A percentile compares a stretch with the other conserved stretches of the same genome.
Conservation (phyloP, 92 coral and sea anemone genomes). For the Palythoa grandiflora region DNA sequence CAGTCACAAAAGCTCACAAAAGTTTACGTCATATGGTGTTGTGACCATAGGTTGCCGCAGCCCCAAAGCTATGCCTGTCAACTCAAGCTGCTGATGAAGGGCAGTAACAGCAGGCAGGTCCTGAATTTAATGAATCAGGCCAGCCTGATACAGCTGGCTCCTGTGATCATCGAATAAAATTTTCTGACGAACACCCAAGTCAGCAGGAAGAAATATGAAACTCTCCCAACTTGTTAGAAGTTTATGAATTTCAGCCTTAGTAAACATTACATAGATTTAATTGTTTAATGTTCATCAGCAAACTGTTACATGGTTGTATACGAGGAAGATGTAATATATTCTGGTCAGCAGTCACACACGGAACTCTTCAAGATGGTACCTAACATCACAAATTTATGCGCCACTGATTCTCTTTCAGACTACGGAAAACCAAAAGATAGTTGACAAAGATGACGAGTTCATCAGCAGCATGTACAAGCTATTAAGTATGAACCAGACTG, state of each 20-base stretch:
- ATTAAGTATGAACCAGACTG: constrained; percentile 2
- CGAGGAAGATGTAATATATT: neutral
- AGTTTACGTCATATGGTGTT: too few species aligned
- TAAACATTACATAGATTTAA: neutral
- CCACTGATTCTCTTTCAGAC: neutral
- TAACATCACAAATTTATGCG: neutral
- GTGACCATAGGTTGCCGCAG: neutral
- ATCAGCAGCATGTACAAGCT: neutral
- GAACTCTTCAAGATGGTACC: neutral
- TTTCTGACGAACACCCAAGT: constrained; percentile 18
- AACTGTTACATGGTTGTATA: neutral
- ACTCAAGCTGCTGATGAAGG: constrained; percentile 13
- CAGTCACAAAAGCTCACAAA: too few species aligned
- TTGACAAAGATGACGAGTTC: constrained; percentile 15
- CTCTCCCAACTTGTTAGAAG: neutral
- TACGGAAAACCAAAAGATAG: neutral
- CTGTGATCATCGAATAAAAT: constrained; percentile 24
- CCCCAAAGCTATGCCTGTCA: constrained; percentile 18
- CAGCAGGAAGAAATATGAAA: constrained; percentile 33
- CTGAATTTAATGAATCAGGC: neutral
- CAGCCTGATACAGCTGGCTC: constrained; percentile 25
- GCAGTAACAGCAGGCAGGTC: neutral
- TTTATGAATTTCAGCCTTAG: neutral
- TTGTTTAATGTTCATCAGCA: neutral
- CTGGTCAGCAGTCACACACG: neutral